Percentiles rank a stretch among this genome's conserved stretches.
These are phyloP conservation scores for Synchiropus splendidus DNA, from an alignment of 2,113 vertebrate species.

Conservation along the genomic window DNA sequence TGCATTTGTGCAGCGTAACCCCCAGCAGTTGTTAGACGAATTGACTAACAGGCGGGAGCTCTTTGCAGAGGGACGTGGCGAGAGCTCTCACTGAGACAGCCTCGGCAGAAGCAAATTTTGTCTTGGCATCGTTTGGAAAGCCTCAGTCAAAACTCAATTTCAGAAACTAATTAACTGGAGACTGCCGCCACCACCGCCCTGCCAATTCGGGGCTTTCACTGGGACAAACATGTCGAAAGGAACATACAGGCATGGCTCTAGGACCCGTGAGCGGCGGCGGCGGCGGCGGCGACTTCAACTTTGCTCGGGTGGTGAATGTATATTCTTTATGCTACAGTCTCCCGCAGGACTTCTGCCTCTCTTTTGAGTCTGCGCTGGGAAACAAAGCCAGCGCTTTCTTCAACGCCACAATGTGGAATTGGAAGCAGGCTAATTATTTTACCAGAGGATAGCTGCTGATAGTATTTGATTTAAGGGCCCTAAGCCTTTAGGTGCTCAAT, in stretches of 20 bases:
- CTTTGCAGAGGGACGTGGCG: conserved; percentile 84
- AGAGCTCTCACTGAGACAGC: conserved; percentile 87
- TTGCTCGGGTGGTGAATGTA: no score
- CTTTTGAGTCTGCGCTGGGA: no score
- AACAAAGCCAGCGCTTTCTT: no score
- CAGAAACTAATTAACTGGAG: conserved; percentile 99
- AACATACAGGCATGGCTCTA: no score
- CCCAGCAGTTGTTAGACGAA: conserved; percentile 83
- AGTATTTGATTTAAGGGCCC: conserved; percentile 95
- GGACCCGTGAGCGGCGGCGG: no score
- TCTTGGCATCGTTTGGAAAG: conserved; percentile 95
- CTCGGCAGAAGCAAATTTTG: conserved; percentile 89
- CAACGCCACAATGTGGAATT: conserved; percentile 11
- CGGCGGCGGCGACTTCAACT: no score
- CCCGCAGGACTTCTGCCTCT: no score
- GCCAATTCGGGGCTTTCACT: conserved; percentile 49
- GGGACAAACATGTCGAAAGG: conserved; percentile 45
- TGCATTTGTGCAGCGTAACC: no score
- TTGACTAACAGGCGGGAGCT: conserved; percentile 77
- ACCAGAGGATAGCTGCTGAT: conserved; percentile 81
- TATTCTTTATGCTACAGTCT: no score
- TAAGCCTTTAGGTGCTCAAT: conserved; percentile 94
- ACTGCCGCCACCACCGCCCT: conserved; percentile 84
- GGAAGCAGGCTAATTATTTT: conserved; percentile 82
- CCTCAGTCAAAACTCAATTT: conserved; percentile 99